A percentile compares a stretch with the other conserved stretches of the same genome.
Conservation (phyloP, 2,888 invertebrate genomes). For the Drosophila percnosoma region DNA sequence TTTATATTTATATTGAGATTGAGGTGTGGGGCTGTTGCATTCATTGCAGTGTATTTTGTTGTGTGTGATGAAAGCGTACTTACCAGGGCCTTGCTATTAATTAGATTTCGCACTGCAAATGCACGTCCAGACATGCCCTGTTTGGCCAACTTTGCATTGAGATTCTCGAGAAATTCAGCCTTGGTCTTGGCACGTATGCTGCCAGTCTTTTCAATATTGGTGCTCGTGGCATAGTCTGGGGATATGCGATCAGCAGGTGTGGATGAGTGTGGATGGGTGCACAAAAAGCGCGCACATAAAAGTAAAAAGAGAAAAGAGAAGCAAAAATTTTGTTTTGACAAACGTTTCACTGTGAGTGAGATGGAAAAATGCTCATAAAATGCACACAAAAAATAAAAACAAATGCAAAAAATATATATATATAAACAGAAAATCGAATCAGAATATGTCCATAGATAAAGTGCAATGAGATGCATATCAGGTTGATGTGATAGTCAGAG, state of each 20-base stretch:
- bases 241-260: constrained; percentile 19
- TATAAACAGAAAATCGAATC: constrained; percentile 9
- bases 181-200: constrained; percentile 85
- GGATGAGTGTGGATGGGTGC: constrained; percentile 30
- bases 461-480: constrained; percentile 33
- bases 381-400: constrained; percentile 19
- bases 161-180: constrained; percentile 91
- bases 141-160: constrained; percentile 91
- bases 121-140: constrained; percentile 88
- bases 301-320: constrained; percentile 42
- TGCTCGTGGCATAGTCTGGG: constrained; percentile 83
- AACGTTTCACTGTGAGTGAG: constrained; percentile 12
- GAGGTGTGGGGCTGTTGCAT: neutral
- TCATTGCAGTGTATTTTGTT: neutral
- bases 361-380: constrained; percentile 19
- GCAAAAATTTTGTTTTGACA: constrained; percentile 37
- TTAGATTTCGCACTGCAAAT: constrained; percentile 89
- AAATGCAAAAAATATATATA: constrained; percentile 20
- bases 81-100: constrained; percentile 90
- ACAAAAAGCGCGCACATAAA: constrained; percentile 35
- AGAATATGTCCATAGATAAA: constrained; percentile 2
- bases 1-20: neutral
- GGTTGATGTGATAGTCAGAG: constrained; percentile 30
- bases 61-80: constrained; percentile 59
- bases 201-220: constrained; percentile 85